Percentiles rank a stretch among this genome's conserved stretches.
Evolutionary conservation across 2,113 vertebrate species (phyloP).

Genomic region (Amazona guildingii): DNA sequence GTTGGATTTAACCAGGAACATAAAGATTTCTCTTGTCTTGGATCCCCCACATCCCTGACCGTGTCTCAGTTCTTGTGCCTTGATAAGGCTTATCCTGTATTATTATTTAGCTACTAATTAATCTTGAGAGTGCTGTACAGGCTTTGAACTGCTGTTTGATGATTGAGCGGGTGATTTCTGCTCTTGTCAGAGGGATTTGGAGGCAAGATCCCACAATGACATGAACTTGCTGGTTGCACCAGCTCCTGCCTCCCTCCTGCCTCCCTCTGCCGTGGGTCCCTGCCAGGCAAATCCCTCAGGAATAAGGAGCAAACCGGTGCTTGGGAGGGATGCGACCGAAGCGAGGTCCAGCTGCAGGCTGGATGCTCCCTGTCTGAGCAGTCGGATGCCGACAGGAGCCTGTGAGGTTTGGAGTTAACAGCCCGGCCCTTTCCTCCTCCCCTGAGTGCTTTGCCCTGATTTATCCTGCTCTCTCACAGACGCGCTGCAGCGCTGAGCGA

Average conservation of each 20-base stretch:
- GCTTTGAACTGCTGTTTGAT: constrained; percentile 41
- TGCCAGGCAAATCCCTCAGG: not conserved
- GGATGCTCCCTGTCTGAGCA: not conserved
- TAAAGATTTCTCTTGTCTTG: not conserved
- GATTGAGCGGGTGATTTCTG: constrained; percentile 10
- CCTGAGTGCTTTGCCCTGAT: accelerated
- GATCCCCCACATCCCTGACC: not conserved
- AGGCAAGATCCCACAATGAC: not conserved
- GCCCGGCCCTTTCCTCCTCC: not conserved
- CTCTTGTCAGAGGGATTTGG: constrained; percentile 8
- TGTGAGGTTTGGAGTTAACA: not conserved
- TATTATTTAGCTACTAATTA: constrained; percentile 45
- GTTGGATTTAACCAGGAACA: not conserved
- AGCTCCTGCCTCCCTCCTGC: not conserved
- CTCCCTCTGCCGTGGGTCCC: not conserved
- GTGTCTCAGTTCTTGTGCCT: not conserved
- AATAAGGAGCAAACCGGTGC: not conserved
- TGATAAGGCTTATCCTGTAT: constrained; percentile 29
- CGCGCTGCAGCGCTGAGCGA: accelerated
- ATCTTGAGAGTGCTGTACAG: constrained; percentile 25
- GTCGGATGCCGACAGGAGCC: not conserved
- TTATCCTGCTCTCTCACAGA: not conserved
- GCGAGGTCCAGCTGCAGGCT: not conserved
- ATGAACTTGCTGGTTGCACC: not conserved
- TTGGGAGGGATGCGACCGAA: not conserved